Conservation (phyloP, 2,888 invertebrate genomes). For the Brachynemurus nebulosus region DNA sequence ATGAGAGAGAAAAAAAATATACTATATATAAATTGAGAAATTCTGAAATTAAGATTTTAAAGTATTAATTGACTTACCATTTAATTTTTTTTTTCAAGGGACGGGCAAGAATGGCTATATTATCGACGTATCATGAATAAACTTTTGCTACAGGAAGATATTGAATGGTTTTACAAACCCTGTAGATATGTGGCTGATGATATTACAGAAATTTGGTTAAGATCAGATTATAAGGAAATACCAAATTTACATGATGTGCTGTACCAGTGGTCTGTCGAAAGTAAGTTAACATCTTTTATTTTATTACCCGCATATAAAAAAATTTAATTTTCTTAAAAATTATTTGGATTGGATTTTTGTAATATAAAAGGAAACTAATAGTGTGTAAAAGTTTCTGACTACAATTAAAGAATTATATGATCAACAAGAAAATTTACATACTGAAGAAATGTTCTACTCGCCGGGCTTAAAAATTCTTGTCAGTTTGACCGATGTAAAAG, state of each 20-base stretch:
- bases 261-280: conserved; percentile 67
- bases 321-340: background rate
- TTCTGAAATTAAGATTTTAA: too few species aligned
- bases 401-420: too few species aligned
- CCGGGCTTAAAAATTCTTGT: too few species aligned
- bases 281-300: conserved; percentile 32
- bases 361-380: too few species aligned
- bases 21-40: too few species aligned
- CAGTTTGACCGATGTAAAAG: too few species aligned
- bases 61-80: too few species aligned
- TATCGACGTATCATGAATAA: conserved; percentile 61
- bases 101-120: conserved; percentile 67
- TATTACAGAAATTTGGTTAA: conserved; percentile 28
- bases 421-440: too few species aligned
- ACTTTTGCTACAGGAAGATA: conserved; percentile 48
- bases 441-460: too few species aligned
- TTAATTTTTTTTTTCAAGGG: conserved; percentile 37
- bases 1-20: too few species aligned
- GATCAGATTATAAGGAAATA: conserved; percentile 25
- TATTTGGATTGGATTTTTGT: too few species aligned
- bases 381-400: too few species aligned
- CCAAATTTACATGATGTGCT: conserved; percentile 52
- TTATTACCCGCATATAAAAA: background rate
- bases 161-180: conserved; percentile 41
- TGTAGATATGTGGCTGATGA: conserved; percentile 41